Base-by-base conservation (phyloP, 2,113 vertebrate genomes). In the Platycercus adscitus region DNA sequence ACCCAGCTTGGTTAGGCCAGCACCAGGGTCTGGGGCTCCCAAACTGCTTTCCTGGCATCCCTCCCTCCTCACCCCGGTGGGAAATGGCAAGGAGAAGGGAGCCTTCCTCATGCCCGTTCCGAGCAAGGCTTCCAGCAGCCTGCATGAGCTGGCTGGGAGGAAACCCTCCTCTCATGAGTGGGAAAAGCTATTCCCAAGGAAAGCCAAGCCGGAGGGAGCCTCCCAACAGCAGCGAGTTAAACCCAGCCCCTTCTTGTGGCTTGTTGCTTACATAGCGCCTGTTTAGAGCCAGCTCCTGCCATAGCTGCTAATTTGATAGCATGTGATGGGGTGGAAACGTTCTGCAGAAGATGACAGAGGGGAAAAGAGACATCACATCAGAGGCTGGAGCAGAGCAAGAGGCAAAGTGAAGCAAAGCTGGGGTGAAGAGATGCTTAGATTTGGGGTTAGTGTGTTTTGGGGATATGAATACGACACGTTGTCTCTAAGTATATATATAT, bases 401-500 rank as follows among this genome's bases (percentile, higher is more conserved):
- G 24, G 56, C 1, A 0, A 58, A 58, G 33, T 9, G 10, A 35
- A 58, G 56, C 14, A 1, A 35, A 56, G 33, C 3, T 2, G 5
- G 28, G 9, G 8, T 0, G 2, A 31, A 35, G 41, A 68, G 39
- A 17, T 25, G 35, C 2, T 39, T 39, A 19, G 56, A 3, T 35
- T 43, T 29, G 15, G 37, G 44, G 21, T 7, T 50, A 72, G 19
- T 31, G 47, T 18, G 31, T 23, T 78, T 66, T 11, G 60, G 35
- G 52, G 53, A 72, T 29, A 11, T 10, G 49, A 49, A 60, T 20
- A 11, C 2, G 17, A 41, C 7, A 5, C 8, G 4, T 7, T 5
- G 41, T 25, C 10, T 33, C 7, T 10, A 24, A 58, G 4, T 28
- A 12, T 13, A 12, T 19, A 12, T 19, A 17, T 13, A 4, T 4